Percentiles rank a stretch among this genome's conserved stretches.
Evolutionary conservation across 2,113 vertebrate species (phyloP).

Genomic region (Rhagologus leucostigma): DNA sequence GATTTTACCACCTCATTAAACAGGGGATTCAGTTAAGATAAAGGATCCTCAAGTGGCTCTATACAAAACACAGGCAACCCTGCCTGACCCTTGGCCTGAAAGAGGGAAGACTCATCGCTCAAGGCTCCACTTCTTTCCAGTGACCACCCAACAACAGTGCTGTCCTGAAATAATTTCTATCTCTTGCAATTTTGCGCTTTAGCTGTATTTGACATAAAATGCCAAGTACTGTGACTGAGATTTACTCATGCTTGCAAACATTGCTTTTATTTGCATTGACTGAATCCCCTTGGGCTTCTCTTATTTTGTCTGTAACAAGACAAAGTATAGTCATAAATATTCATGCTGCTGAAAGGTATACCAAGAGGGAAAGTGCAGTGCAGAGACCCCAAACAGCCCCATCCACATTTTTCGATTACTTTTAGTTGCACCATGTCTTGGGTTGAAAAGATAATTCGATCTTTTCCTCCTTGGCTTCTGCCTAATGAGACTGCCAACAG

Average conservation of each 20-base stretch:
- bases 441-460: background rate
- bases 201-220: constrained; percentile 37
- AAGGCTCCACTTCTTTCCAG: background rate
- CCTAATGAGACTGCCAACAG: background rate
- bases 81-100: background rate
- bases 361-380: background rate
- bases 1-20: background rate
- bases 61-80: background rate
- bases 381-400: background rate
- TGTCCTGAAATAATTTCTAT: constrained; percentile 3
- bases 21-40: background rate
- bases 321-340: background rate
- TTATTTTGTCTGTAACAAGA: constrained; percentile 35
- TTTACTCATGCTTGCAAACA: constrained; percentile 46
- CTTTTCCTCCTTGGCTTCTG: constrained; percentile 1
- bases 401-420: background rate
- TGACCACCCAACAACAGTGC: background rate
- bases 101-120: background rate
- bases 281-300: constrained; percentile 20
- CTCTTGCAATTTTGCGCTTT: background rate
- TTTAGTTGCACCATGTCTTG: background rate
- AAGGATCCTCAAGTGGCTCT: background rate
- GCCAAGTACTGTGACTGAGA: background rate
- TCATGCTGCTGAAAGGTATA: background rate
- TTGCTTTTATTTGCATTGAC: constrained; percentile 47